Conservation (phyloP, 2,888 invertebrate species). For the Keiferia lycopersicella region DNA sequence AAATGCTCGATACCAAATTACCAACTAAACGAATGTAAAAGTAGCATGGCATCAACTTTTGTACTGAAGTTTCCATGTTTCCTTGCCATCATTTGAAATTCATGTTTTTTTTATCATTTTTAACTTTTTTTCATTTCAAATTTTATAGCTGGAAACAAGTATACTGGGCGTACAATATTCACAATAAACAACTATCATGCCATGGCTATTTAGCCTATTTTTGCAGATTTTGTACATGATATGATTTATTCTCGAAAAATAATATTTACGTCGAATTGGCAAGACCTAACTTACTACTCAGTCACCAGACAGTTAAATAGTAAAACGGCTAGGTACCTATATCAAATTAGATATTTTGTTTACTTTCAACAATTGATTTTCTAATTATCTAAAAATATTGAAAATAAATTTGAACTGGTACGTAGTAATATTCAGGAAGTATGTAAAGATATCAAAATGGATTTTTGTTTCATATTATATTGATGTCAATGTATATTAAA, state of each 20-base stretch:
- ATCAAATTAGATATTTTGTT: not conserved
- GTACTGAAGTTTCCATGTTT: constrained; percentile 2
- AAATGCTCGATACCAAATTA: not conserved
- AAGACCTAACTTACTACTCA: not conserved
- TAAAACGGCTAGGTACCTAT: not conserved
- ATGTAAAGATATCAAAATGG: not conserved
- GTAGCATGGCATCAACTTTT: not conserved
- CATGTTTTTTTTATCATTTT: not conserved
- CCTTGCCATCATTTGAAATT: not conserved
- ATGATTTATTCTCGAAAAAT: constrained; percentile 11
- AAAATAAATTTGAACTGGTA: not conserved
- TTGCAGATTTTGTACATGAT: constrained; percentile 8
- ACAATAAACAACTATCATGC: not conserved
- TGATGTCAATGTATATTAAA: too few species aligned
- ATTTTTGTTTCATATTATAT: not conserved
- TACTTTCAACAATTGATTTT: not conserved
- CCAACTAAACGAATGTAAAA: not conserved
- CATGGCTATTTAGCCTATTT: not conserved
- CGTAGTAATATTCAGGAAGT: not conserved
- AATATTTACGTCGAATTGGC: not conserved
- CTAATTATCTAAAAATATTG: constrained; percentile 1
- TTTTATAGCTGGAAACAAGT: not conserved
- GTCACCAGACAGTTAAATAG: not conserved
- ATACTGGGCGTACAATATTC: not conserved
- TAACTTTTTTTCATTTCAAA: not conserved